Base-by-base conservation (phyloP, 2,797 vertebrate genomes). In the Gymnodraco acuticeps region DNA sequence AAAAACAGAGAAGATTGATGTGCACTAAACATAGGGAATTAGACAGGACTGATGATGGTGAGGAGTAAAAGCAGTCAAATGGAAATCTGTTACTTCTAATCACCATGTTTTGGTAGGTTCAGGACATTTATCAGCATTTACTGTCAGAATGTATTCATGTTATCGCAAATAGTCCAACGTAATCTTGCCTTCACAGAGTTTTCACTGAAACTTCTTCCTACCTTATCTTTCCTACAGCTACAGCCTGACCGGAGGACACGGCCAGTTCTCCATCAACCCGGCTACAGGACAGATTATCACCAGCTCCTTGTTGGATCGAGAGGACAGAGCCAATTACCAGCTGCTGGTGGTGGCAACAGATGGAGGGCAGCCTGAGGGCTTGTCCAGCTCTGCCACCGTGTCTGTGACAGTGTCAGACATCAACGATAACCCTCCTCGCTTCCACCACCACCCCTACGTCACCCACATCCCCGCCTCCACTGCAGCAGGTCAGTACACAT, bases 261-360 rank as follows among this genome's bases (percentile, higher is more conserved):
- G 96, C 0, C 97, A 97, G 64, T 99, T 99, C 90, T 98, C 98
- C 56, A 97, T 99, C 91, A 99, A 99, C 93, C 98, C 98, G 0
- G 96, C 98, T 1, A 99, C 98, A 0, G 98, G 98, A 19, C 97
- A 99, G 84, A 97, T 99, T 88, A 99, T 99, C 92, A 99, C 97
- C 84, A 99, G 97, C 17, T 96, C 98, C 0, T 88, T 97, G 76
- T 92, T 99, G 0, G 97, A 99, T 88, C 93, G 98, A 42, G 98
- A 99, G 76, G 86, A 87, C 0, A 93, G 94, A 58, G 94, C 95
- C 78, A 96, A 94, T 91, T 99, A 99, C 83, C 97, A 97, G 55
- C 94, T 99, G 88, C 90, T 98, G 60, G 96, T 99, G 47, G 96
- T 98, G 79, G 96, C 97, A 0, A 97, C 95, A 0, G 98, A 99